Evolutionary conservation across 2,113 vertebrate genomes (phyloP).

Genomic region (Butastur rufipennis): DNA sequence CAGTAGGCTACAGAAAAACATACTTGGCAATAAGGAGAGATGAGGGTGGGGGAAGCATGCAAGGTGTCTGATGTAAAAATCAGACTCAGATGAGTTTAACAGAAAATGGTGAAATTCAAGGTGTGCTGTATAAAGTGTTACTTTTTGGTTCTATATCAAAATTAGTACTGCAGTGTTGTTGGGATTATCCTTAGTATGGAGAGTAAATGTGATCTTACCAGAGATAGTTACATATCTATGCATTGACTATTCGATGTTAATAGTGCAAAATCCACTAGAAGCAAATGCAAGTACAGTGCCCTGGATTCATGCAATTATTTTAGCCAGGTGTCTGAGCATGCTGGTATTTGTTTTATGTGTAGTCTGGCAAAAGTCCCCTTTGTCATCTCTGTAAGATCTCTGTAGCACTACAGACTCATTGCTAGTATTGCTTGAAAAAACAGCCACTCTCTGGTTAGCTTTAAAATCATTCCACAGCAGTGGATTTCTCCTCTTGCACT

Average conservation of each 20-base stretch:
- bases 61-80: background rate
- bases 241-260: background rate
- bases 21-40: background rate
- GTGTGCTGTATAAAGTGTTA: background rate
- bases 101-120: background rate
- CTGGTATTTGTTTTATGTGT: background rate
- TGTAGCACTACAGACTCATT: background rate
- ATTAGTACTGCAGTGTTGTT: background rate
- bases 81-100: background rate
- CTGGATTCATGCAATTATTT: too few relatives aligned
- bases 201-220: too few relatives aligned
- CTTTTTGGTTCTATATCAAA: background rate
- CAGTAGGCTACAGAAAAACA: background rate
- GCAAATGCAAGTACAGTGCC: too few relatives aligned
- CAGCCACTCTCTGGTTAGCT: background rate
- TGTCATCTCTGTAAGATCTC: background rate
- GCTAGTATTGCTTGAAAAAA: background rate
- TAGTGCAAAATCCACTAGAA: background rate
- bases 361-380: background rate
- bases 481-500: background rate
- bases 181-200: background rate
- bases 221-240: background rate
- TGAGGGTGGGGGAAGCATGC: background rate
- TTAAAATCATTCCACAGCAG: background rate
- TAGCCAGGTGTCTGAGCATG: background rate